These are phyloP conservation scores for Archivesica marissinica DNA, from an alignment of 1,140 invertebrate species.

Conservation along the genomic window DNA sequence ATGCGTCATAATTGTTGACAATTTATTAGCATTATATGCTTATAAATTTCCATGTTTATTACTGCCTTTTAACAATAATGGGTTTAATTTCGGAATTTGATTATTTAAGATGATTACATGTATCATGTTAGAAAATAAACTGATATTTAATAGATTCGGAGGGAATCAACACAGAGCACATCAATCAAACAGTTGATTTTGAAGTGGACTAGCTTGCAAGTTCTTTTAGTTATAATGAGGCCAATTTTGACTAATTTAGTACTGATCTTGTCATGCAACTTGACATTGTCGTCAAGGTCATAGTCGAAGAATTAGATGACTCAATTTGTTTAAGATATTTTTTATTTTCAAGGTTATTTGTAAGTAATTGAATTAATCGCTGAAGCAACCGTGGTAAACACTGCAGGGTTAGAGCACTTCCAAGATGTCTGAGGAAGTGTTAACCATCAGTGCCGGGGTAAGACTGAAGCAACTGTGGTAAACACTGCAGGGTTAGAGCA, in stretches of 20 bases:
- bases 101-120: slow-evolving; percentile 14
- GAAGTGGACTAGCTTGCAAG: not conserved
- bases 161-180: not conserved
- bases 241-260: not conserved
- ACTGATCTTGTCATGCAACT: not conserved
- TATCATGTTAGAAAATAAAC: not conserved
- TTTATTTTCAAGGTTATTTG: too few species aligned
- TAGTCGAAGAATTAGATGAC: not conserved
- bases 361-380: too few species aligned
- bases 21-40: slow-evolving; percentile 45
- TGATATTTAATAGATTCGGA: not conserved
- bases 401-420: too few species aligned
- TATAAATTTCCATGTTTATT: slow-evolving; percentile 25
- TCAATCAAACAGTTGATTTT: not conserved
- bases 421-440: too few species aligned
- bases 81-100: slow-evolving; percentile 8
- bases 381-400: too few species aligned
- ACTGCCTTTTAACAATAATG: slow-evolving; percentile 24
- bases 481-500: too few species aligned
- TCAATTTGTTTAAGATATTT: not conserved
- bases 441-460: too few species aligned
- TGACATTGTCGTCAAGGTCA: slow-evolving; percentile 6
- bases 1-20: slow-evolving; percentile 47
- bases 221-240: not conserved
- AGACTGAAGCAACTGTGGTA: too few species aligned